Evolutionary conservation across 2,888 invertebrate genomes (phyloP).

Genomic region (Deilephila elpenor): DNA sequence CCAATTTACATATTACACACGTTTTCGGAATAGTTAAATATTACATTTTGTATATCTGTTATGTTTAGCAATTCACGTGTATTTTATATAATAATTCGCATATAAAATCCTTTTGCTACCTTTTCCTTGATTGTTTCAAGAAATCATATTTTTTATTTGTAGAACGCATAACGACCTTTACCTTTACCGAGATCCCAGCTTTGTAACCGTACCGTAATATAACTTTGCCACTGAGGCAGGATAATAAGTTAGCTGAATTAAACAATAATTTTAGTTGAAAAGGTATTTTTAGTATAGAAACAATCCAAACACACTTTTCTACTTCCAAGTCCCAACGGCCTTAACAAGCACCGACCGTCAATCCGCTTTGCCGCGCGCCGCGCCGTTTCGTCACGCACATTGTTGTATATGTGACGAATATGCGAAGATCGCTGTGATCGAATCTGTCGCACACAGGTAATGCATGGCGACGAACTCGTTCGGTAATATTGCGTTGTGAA

Average conservation of each 20-base stretch:
- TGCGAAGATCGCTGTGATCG: constrained; percentile 29
- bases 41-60: too few relatives aligned
- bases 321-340: background rate
- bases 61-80: too few relatives aligned
- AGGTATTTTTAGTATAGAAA: background rate
- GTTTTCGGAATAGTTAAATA: too few relatives aligned
- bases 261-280: too few relatives aligned
- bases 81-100: too few relatives aligned
- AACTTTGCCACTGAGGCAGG: background rate
- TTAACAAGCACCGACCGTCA: background rate
- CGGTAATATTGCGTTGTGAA: constrained; percentile 49
- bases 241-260: background rate
- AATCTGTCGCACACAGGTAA: constrained; percentile 42
- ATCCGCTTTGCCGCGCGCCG: too few relatives aligned
- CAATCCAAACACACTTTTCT: too few relatives aligned
- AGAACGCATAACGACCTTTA: background rate
- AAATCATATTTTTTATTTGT: background rate
- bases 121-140: too few relatives aligned
- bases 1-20: too few relatives aligned
- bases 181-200: too few relatives aligned
- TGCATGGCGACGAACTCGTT: constrained; percentile 45
- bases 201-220: too few relatives aligned
- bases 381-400: background rate
- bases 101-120: too few relatives aligned
- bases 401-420: constrained; percentile 4